phyloP scores from a whole-genome alignment of 1,140 invertebrate species.

The Heliconius himera region DNA sequence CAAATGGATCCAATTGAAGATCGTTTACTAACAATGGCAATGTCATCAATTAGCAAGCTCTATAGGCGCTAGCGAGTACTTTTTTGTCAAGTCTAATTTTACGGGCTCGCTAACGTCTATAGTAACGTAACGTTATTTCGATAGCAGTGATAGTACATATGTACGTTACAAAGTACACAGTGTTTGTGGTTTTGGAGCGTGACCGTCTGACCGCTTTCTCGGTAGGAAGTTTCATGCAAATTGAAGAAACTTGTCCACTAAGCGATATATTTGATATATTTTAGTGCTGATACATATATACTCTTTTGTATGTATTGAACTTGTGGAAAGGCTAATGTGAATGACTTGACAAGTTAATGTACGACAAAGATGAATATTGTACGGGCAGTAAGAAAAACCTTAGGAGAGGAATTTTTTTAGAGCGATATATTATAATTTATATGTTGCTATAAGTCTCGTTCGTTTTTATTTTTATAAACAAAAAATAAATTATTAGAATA shows the following conservation, averaged over 20 bases:
- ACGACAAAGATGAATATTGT: too few relatives aligned
- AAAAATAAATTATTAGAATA: too few relatives aligned
- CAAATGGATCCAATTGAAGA: constrained; percentile 1
- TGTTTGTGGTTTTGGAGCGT: constrained; percentile 30
- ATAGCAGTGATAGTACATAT: constrained; percentile 7
- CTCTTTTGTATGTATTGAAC: background rate
- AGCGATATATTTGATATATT: constrained; percentile 19
- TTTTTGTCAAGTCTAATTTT: background rate
- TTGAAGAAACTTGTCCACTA: constrained; percentile 25
- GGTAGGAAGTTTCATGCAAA: constrained; percentile 35
- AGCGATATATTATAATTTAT: too few relatives aligned
- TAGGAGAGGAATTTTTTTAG: too few relatives aligned
- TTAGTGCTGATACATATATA: background rate
- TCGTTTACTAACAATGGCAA: constrained; percentile 4
- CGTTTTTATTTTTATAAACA: too few relatives aligned
- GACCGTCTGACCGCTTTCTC: constrained; percentile 37
- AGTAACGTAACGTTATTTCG: constrained; percentile 16
- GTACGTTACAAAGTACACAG: constrained; percentile 29
- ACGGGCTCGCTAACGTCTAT: background rate
- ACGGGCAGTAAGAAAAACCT: too few relatives aligned
- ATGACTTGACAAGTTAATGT: background rate
- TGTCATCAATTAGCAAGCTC: background rate
- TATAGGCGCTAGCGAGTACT: background rate
- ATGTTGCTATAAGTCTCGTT: too few relatives aligned
- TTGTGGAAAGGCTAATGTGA: background rate